These are phyloP conservation scores for Campoletis sonorensis DNA, from an alignment of 1,140 invertebrate genomes.

Conservation along the genomic window DNA sequence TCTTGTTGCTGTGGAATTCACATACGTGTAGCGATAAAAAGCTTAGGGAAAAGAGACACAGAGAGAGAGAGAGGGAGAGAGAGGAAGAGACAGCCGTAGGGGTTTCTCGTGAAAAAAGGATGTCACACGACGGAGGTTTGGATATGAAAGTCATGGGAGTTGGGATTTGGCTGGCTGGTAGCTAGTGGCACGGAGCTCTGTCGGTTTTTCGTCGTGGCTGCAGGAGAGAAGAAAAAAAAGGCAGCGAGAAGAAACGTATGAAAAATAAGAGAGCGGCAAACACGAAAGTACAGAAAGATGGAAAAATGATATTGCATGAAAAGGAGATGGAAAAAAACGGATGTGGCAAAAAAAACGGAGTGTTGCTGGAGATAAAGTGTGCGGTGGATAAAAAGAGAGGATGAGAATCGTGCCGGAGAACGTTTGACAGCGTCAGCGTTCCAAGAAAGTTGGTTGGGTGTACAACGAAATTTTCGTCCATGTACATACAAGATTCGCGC, in stretches of 20 bases:
- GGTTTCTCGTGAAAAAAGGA: too few species aligned
- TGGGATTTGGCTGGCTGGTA: not conserved
- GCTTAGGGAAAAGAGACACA: not conserved
- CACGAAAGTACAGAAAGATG: not conserved
- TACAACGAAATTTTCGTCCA: too few species aligned
- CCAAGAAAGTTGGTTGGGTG: too few species aligned
- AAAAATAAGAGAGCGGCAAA: not conserved
- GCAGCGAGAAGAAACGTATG: not conserved
- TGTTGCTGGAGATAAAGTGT: too few species aligned
- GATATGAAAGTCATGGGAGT: not conserved
- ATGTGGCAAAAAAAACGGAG: too few species aligned
- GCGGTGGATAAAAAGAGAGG: too few species aligned
- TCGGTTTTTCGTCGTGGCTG: not conserved
- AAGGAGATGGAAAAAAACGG: too few species aligned
- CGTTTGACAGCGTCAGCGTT: too few species aligned
- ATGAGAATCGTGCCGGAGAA: too few species aligned
- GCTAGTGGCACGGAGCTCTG: not conserved
- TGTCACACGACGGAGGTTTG: too few species aligned
- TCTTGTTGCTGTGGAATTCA: too few species aligned
- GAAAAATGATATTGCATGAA: not conserved
- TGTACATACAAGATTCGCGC: not conserved
- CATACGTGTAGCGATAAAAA: not conserved
- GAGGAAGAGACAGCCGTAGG: not conserved
- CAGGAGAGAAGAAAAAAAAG: not conserved
- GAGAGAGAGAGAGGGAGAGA: not conserved